Evolutionary conservation across 2,888 invertebrate species (phyloP), one percentile per base, ranked within the genome.

Genomic region (Dryococelus australis): DNA sequence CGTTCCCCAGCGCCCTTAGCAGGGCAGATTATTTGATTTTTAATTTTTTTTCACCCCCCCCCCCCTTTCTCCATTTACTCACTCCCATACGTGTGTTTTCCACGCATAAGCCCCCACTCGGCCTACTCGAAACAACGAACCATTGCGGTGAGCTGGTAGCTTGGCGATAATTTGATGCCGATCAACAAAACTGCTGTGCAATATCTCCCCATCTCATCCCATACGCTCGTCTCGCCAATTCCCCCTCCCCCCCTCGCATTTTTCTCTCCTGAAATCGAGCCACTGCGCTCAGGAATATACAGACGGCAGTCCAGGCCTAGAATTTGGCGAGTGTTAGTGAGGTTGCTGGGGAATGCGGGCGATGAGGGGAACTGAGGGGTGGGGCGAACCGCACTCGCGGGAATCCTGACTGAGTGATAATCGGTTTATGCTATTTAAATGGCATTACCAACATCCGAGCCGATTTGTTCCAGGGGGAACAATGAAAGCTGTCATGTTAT

Each of bases 401-500:
- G 65, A 1, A 65, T 65, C 8, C 65, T 65, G 65, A 65, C 65
- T 65, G 65, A 65, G 65, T 65, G 65, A 65, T 65, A 65, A 65
- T 65, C 65, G 65, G 65, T 65, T 65, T 65, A 65, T 65, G 65
- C n/a, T 24, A 24, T 65, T 65, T 65, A 65, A 65, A 65, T 65
- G 65, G 65, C 65, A 65, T 65, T 65, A 65, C 65, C 65, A 65
- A 24, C 65, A 65, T 65, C 65, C 65, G 8, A 65, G 65, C 65
- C 65, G 65, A 65, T 65, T 65, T 65, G 65, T 65, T 10, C 65
- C 10, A 20, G 16, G 24, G 16, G 24, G 65, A 65, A 65, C 65
- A 65, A 65, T 65, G 65, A 65, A 1, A 20, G n/a, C 65, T 65
- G 6, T 65, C 24, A n/a, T 65, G 65, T 65, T 65, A n/a, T 65